Base-by-base conservation (phyloP, 2,888 invertebrate genomes). In the Theretra japonica region DNA sequence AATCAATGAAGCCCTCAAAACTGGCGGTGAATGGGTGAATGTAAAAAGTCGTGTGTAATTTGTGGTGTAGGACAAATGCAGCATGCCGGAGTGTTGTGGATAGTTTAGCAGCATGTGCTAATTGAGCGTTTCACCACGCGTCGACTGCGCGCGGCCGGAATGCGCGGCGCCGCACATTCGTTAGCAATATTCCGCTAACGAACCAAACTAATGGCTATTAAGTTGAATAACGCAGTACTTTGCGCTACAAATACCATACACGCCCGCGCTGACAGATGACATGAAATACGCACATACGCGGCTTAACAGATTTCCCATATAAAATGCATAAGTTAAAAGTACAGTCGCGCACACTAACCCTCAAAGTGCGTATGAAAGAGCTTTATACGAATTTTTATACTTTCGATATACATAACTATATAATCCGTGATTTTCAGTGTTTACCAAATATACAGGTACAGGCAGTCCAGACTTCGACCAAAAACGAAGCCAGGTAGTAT, bases 151-250 rank as follows among this genome's bases (percentile, higher is more conserved):
- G 82, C 83, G 79, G 81, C 77, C 82, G 86, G 85, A 87, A 88
- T 83, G 86, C 89, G 87, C 87, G 87, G 80, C 86, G 86, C 86
- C 89, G 85, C 90, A 91, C 91, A 91, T 90, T 93, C 93, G 93
- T 94, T 93, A 93, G 92, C 93, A 90, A 93, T 94, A 93, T 93
- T 92, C 92, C 90, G 85, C 92, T 94, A 94, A 93, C 94, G 93
- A 94, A 94, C 92, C 91, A 88, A 92, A 92, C 92, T 93, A 93
- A 93, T 93, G 92, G 92, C 91, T 92, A 91, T 93, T 92, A 92
- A 91, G 87, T 92, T 90, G 91, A 92, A 93, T 92, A 92, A 93
- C 92, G 89, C 86, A 90, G 90, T 91, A 93, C 91, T 91, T 91
- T 88, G 85, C 88, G 85, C 86, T 83, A 82, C 86, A 87, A 87